Percentiles rank a stretch among this genome's conserved stretches.
phyloP scores from a whole-genome alignment of 2,113 vertebrate genomes.

The Genyomyrus donnyi region DNA sequence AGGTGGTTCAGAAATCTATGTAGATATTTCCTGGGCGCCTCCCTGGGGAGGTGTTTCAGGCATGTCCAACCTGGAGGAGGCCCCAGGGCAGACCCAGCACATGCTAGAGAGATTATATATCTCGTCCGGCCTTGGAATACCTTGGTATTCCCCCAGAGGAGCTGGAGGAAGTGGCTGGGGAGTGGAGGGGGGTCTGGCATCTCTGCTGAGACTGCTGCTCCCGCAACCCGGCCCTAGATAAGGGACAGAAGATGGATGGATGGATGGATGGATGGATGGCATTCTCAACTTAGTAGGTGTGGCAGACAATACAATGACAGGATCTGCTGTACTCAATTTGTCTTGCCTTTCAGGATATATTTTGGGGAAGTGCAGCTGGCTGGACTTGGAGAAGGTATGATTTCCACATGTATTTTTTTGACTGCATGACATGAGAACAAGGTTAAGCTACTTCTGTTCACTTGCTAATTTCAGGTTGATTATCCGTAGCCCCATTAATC shows the following conservation, averaged over 20 bases:
- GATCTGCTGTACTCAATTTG: neutral
- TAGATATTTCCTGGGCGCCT: neutral
- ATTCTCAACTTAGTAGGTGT: neutral
- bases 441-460: neutral
- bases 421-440: neutral
- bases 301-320: neutral
- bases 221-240: neutral
- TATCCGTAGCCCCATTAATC: neutral
- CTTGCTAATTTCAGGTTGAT: neutral
- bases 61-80: neutral
- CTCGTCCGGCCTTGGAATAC: neutral
- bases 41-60: neutral
- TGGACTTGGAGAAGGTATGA: slow-evolving; percentile 91
- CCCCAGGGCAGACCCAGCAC: neutral
- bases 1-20: no score
- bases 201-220: neutral
- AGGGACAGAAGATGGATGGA: neutral
- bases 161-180: neutral
- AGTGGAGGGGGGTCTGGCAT: neutral
- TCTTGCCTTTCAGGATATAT: slow-evolving; percentile 77
- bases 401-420: neutral
- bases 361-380: slow-evolving; percentile 95
- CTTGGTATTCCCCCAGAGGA: neutral
- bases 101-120: neutral
- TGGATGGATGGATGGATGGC: neutral